phyloP scores from a whole-genome alignment of 2,797 vertebrate genomes.

The Sebastes baramenuke region DNA sequence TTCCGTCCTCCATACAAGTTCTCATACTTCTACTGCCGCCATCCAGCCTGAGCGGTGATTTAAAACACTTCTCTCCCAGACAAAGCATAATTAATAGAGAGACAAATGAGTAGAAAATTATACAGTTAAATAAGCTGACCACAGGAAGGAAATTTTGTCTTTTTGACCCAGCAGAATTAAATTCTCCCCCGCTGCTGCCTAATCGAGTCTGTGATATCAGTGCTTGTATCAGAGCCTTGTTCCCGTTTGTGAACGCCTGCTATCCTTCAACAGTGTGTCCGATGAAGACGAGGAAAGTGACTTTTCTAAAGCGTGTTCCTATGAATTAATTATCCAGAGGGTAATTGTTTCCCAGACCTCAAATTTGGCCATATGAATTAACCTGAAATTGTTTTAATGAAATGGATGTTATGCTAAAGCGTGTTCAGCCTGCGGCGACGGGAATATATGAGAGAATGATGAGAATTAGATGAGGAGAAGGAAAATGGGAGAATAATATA shows the following conservation, averaged over 20 bases:
- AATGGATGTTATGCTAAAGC: constrained; percentile 12
- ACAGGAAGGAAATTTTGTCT: neutral
- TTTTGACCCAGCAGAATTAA: neutral
- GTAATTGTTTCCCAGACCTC: constrained; percentile 49
- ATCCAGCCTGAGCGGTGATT: neutral
- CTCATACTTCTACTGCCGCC: constrained; percentile 1
- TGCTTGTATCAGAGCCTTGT: neutral
- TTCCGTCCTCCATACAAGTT: neutral
- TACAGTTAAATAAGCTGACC: neutral
- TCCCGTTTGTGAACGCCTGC: neutral
- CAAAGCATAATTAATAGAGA: neutral
- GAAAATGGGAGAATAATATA: neutral
- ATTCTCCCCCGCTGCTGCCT: neutral
- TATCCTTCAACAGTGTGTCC: neutral
- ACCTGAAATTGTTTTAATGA: constrained; percentile 54
- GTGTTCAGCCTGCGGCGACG: neutral
- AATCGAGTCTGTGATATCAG: neutral
- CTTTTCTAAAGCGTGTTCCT: neutral
- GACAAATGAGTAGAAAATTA: constrained; percentile 17
- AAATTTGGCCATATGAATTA: constrained; percentile 26
- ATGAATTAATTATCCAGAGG: constrained; percentile 48
- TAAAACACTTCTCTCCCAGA: constrained; percentile 1
- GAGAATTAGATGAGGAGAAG: neutral
- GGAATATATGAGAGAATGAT: neutral
- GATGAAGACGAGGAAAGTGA: neutral